A percentile compares a stretch with the other conserved stretches of the same genome.
phyloP scores from a whole-genome alignment of 2,888 invertebrate species.

The Pelosia muscerda region DNA sequence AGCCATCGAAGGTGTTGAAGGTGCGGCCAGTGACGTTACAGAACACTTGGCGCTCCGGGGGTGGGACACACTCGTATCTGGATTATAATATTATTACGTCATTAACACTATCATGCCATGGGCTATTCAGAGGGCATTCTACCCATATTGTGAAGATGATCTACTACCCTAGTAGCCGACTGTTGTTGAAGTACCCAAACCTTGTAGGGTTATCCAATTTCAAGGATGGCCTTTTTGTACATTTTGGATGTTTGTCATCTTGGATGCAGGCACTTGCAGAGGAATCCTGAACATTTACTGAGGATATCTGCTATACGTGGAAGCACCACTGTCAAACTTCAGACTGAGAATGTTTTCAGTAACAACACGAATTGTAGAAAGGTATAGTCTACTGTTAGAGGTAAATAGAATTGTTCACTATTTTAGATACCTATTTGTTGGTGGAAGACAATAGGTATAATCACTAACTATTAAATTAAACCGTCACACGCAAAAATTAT shows the following conservation, averaged over 20 bases:
- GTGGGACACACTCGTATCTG: slow-evolving; percentile 89
- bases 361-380: too few relatives aligned
- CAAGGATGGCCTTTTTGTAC: too few relatives aligned
- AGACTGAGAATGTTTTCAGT: too few relatives aligned
- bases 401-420: too few relatives aligned
- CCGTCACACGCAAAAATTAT: too few relatives aligned
- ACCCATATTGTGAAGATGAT: neutral
- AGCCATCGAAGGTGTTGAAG: slow-evolving; percentile 93
- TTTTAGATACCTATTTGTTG: too few relatives aligned
- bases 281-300: slow-evolving; percentile 66
- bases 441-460: too few relatives aligned
- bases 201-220: too few relatives aligned
- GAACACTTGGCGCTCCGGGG: slow-evolving; percentile 88
- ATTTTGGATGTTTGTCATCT: neutral
- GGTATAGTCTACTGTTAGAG: too few relatives aligned
- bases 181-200: too few relatives aligned
- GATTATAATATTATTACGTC: slow-evolving; percentile 26
- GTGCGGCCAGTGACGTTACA: slow-evolving; percentile 92
- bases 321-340: slow-evolving; percentile 72
- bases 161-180: too few relatives aligned
- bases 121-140: neutral
- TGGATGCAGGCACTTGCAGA: slow-evolving; percentile 7
- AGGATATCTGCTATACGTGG: slow-evolving; percentile 76
- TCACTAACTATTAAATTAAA: too few relatives aligned
- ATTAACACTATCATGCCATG: neutral